These are phyloP conservation scores for Mizuhopecten yessoensis DNA, from an alignment of 1,140 invertebrate species.

Conservation along the genomic window DNA sequence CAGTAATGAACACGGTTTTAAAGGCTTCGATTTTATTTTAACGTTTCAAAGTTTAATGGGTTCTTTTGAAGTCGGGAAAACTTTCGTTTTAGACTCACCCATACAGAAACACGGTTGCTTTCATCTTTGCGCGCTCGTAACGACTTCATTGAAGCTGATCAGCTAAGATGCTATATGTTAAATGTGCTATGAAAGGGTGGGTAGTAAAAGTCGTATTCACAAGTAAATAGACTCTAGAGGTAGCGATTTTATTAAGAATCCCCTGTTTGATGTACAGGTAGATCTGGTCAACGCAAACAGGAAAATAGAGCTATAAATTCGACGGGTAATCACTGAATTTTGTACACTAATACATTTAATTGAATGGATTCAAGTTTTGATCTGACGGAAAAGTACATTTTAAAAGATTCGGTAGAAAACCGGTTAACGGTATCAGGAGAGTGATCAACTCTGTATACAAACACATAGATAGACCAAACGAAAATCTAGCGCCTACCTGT, in stretches of 20 bases:
- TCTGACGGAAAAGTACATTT: constrained; percentile 28
- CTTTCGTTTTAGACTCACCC: constrained; percentile 10
- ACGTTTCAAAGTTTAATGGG: not conserved
- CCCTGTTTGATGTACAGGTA: constrained; percentile 4
- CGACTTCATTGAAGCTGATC: constrained; percentile 24
- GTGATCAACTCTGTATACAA: not conserved
- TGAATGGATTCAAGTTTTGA: constrained; percentile 33
- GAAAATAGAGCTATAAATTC: not conserved
- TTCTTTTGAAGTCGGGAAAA: not conserved
- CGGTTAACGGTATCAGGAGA: not conserved
- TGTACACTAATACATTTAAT: constrained; percentile 28
- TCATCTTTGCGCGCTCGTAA: constrained; percentile 23
- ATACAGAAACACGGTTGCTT: constrained; percentile 10
- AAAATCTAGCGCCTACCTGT: not conserved
- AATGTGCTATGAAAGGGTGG: constrained; percentile 37
- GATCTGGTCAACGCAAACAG: constrained; percentile 6
- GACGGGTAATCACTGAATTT: constrained; percentile 22
- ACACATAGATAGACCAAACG: not conserved
- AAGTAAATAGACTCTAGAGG: not conserved
- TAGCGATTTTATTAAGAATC: constrained; percentile 35
- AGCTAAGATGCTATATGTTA: constrained; percentile 28
- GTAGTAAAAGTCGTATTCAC: not conserved
- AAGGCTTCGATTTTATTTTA: constrained; percentile 39
- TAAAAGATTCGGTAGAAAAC: constrained; percentile 26
- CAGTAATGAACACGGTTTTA: constrained; percentile 25